These are phyloP conservation scores for Neotragus moschatus DNA, from an alignment of 2,113 vertebrate genomes.

Conservation along the genomic window DNA sequence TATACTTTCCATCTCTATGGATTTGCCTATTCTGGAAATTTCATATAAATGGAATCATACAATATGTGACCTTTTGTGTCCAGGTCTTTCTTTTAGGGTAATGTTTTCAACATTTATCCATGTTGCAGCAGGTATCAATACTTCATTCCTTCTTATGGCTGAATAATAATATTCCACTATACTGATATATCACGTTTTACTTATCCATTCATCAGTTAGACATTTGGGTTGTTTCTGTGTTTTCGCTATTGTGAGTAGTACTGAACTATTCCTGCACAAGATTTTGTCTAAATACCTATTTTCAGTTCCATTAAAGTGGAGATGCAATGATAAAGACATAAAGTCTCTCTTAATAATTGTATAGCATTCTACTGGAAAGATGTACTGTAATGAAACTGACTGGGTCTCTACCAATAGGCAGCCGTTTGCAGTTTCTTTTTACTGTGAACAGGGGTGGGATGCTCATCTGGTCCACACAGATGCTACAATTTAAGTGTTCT, in stretches of 20 bases:
- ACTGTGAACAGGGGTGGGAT: background rate
- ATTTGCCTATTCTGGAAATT: background rate
- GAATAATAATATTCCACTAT: background rate
- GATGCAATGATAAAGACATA: background rate
- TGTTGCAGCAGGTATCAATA: background rate
- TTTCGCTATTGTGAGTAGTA: background rate
- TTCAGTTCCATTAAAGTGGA: background rate
- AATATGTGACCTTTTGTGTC: background rate
- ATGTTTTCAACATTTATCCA: background rate
- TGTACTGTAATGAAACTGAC: background rate
- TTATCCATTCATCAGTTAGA: background rate
- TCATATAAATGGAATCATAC: background rate
- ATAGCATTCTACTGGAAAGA: background rate
- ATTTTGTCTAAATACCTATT: background rate
- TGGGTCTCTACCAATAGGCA: background rate
- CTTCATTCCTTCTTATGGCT: background rate
- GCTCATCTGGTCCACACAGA: background rate
- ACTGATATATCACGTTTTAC: background rate
- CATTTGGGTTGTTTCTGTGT: background rate
- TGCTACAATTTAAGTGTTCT: background rate
- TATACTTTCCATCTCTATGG: background rate
- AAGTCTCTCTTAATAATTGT: background rate
- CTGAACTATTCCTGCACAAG: background rate
- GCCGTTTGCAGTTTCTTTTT: background rate
- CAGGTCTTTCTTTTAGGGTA: background rate